A percentile compares a stretch with the other conserved stretches of the same genome.
phyloP scores from a whole-genome alignment of 2,888 invertebrate genomes.

The Heliconius hortense region DNA sequence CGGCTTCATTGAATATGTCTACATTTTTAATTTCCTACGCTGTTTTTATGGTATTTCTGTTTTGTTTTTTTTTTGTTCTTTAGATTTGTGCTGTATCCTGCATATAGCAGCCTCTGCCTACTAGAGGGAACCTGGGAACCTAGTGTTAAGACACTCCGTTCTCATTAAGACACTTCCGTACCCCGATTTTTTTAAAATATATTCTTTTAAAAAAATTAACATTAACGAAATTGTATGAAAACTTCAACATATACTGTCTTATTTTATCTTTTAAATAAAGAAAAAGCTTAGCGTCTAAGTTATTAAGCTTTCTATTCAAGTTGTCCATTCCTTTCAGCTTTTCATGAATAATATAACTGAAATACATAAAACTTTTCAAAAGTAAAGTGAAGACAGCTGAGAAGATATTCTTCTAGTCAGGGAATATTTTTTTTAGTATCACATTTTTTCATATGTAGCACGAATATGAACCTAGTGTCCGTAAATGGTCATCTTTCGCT shows the following conservation, averaged over 20 bases:
- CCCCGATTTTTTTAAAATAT: neutral
- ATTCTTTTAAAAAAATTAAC: no score
- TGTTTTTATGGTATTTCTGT: neutral
- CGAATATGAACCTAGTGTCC: neutral
- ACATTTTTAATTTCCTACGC: constrained; percentile 15
- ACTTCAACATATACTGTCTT: no score
- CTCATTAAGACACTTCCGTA: neutral
- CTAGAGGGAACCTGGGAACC: neutral
- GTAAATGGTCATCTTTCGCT: neutral
- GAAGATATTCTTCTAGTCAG: neutral
- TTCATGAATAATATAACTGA: neutral
- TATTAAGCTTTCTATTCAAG: neutral
- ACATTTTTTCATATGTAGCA: neutral
- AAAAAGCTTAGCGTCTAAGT: neutral
- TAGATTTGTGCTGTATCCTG: neutral
- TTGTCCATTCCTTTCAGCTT: neutral
- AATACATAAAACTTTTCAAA: neutral
- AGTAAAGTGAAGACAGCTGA: constrained; percentile 1
- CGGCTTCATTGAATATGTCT: constrained; percentile 15
- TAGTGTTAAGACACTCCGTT: neutral
- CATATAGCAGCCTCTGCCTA: neutral
- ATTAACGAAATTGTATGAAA: neutral
- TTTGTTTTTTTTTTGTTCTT: neutral
- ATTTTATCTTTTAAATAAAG: neutral
- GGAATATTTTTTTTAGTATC: neutral